Conservation (phyloP, 2,888 invertebrate species). For the Leucania comma region DNA sequence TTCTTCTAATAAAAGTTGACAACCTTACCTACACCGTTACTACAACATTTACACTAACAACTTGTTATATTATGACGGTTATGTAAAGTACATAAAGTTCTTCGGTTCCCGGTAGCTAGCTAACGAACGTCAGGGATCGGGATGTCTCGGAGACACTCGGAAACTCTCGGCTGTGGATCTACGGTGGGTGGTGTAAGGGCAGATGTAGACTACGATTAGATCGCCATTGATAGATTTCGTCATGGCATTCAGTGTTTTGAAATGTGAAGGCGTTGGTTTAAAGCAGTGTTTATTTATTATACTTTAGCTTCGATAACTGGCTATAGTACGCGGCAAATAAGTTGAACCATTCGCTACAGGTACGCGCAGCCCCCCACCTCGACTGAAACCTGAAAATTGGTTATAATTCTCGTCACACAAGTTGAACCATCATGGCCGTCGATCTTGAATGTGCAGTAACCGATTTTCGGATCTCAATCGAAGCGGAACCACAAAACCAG, state of each 20-base stretch:
- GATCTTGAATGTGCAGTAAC: too few species aligned
- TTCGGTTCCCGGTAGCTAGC: slow-evolving; percentile 56
- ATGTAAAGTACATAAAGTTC: slow-evolving; percentile 57
- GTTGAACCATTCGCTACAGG: too few species aligned
- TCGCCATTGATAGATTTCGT: slow-evolving; percentile 27
- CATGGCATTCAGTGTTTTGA: slow-evolving; percentile 41
- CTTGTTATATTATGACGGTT: slow-evolving; percentile 54
- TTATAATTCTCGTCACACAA: too few species aligned
- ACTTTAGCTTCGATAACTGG: not conserved
- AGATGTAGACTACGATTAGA: slow-evolving; percentile 44
- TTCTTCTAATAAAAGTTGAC: too few species aligned
- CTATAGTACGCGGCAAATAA: too few species aligned
- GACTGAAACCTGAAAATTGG: too few species aligned
- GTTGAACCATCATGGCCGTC: too few species aligned
- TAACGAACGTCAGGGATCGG: slow-evolving; percentile 65
- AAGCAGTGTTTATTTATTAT: slow-evolving; percentile 12
- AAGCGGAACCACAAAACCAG: too few species aligned
- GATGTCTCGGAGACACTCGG: slow-evolving; percentile 48
- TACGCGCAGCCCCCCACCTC: too few species aligned
- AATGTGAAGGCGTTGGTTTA: slow-evolving; percentile 14
- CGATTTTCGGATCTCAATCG: too few species aligned
- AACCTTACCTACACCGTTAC: slow-evolving; percentile 22
- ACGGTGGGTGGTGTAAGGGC: slow-evolving; percentile 45
- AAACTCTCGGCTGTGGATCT: slow-evolving; percentile 46
- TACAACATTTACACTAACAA: slow-evolving; percentile 37